Evolutionary conservation across 2,888 invertebrate genomes (phyloP).

Genomic region (Stenotaenia linearis): DNA sequence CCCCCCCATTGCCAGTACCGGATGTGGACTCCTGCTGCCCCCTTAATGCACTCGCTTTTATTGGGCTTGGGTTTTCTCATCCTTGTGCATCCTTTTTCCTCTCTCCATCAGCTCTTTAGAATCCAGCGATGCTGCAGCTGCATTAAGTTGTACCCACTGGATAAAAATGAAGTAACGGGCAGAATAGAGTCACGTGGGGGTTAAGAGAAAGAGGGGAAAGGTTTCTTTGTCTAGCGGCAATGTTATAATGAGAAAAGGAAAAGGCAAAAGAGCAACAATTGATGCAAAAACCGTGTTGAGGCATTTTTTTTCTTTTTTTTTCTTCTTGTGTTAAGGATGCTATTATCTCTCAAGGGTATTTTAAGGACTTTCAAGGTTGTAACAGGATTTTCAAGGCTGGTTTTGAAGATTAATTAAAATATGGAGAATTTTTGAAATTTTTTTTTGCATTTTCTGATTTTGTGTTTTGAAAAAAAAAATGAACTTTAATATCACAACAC

Average conservation of each 20-base stretch:
- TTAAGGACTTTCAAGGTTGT: too few species aligned
- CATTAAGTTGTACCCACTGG: background rate
- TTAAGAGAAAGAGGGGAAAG: background rate
- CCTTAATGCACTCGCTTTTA: background rate
- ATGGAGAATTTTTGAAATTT: background rate
- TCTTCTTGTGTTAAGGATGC: too few species aligned
- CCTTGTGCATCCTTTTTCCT: background rate
- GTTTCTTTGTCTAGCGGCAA: background rate
- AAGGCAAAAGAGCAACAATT: background rate
- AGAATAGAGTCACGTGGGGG: background rate
- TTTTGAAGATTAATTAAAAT: background rate
- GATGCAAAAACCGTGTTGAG: background rate
- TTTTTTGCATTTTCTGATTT: too few species aligned
- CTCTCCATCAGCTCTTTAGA: background rate
- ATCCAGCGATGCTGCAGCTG: background rate
- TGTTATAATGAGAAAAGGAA: background rate
- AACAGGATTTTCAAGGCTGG: too few species aligned
- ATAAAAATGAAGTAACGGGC: background rate
- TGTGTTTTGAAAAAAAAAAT: too few species aligned
- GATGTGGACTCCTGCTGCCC: background rate
- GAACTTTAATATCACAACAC: too few species aligned
- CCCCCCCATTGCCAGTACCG: background rate
- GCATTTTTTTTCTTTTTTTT: background rate
- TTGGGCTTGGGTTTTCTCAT: background rate
- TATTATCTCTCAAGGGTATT: background rate